Percentiles rank a stretch among this genome's conserved stretches.
These are phyloP conservation scores for Chunga burmeisteri DNA, from an alignment of 2,113 vertebrate genomes.

Conservation along the genomic window DNA sequence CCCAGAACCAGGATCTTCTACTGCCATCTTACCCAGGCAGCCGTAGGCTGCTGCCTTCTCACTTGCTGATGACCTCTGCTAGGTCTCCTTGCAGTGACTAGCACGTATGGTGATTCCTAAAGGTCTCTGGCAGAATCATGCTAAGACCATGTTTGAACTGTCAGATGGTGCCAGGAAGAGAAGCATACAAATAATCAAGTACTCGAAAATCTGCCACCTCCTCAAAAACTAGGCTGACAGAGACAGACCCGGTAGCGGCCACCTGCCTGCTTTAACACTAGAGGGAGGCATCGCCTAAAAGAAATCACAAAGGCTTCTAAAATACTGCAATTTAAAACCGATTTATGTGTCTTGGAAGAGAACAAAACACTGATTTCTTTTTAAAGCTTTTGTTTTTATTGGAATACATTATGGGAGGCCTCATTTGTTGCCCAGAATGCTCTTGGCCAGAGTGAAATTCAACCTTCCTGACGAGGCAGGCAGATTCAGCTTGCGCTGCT, in stretches of 20 bases:
- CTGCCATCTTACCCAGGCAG: neutral
- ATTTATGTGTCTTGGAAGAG: constrained; percentile 35
- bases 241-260: neutral
- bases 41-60: neutral
- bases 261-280: constrained; percentile 30
- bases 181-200: neutral
- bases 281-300: constrained; percentile 46
- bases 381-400: constrained; percentile 59
- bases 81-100: neutral
- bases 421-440: constrained; percentile 28
- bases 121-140: neutral
- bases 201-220: neutral
- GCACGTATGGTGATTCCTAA: neutral
- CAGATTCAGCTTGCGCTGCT: neutral
- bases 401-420: constrained; percentile 47
- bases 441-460: constrained; percentile 34
- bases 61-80: neutral
- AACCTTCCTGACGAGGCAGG: constrained; percentile 43
- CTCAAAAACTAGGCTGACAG: neutral
- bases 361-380: constrained; percentile 38
- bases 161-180: neutral
- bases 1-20: neutral
- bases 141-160: neutral
- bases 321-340: neutral
- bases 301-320: neutral